These are phyloP conservation scores for Cossypha niveicapilla DNA, from an alignment of 2,797 vertebrate species.

Conservation along the genomic window DNA sequence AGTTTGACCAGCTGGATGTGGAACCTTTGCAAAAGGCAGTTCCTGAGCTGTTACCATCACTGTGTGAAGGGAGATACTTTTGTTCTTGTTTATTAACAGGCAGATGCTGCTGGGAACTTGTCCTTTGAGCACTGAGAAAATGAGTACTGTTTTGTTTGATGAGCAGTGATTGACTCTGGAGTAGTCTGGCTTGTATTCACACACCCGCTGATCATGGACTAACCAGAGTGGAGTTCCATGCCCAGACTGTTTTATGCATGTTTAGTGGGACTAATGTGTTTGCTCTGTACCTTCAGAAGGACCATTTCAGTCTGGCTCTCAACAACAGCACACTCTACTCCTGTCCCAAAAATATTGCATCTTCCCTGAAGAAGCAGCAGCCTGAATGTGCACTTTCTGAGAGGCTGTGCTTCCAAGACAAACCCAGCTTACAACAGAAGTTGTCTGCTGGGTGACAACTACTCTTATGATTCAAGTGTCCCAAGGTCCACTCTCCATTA, in stretches of 20 bases:
- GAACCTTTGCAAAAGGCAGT: accelerated
- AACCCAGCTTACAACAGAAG: background rate
- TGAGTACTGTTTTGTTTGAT: background rate
- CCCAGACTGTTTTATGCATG: background rate
- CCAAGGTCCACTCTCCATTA: background rate
- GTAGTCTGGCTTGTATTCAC: background rate
- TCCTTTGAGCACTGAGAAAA: background rate
- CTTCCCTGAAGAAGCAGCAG: background rate
- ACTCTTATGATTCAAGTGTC: no score
- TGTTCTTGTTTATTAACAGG: background rate
- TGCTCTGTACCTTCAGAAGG: background rate
- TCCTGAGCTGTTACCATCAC: background rate
- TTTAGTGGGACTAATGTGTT: background rate
- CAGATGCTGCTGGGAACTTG: background rate
- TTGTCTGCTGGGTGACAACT: background rate
- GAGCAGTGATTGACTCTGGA: background rate
- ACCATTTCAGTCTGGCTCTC: background rate
- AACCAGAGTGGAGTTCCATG: background rate
- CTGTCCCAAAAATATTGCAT: background rate
- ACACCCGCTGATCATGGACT: accelerated
- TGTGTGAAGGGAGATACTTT: background rate
- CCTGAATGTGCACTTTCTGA: background rate
- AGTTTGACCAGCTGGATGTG: background rate
- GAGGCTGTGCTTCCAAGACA: background rate
- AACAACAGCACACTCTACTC: accelerated